These are phyloP conservation scores for Peromyscus melanophrys DNA, from an alignment of 2,797 vertebrate species.

Conservation along the genomic window DNA sequence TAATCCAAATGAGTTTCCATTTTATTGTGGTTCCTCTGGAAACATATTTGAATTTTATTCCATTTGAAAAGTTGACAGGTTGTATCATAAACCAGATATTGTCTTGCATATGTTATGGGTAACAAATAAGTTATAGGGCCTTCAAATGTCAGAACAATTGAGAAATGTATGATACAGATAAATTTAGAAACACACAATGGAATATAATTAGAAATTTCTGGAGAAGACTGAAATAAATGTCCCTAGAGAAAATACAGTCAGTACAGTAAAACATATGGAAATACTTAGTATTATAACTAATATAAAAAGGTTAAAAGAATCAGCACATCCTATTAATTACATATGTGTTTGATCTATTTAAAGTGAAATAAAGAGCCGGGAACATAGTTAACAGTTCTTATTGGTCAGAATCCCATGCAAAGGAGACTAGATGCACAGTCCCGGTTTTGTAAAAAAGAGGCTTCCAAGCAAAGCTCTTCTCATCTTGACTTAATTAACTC, in stretches of 20 bases:
- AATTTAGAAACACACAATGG: conserved; percentile 13
- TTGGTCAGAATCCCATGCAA: background rate
- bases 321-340: background rate
- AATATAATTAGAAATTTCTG: conserved; percentile 27
- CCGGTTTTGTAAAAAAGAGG: background rate
- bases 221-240: conserved; percentile 15
- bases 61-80: conserved; percentile 55
- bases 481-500: background rate
- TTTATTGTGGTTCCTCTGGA: conserved; percentile 26
- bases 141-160: conserved; percentile 49
- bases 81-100: conserved; percentile 38
- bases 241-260: background rate
- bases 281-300: background rate
- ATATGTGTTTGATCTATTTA: conserved; percentile 27
- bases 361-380: background rate
- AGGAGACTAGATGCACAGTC: background rate
- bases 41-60: conserved; percentile 46
- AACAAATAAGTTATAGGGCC: conserved; percentile 18
- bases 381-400: background rate
- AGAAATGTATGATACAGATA: conserved; percentile 5
- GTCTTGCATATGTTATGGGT: background rate
- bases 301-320: background rate
- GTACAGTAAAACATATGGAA: background rate
- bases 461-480: background rate
- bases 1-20: conserved; percentile 15